A percentile compares a stretch with the other conserved stretches of the same genome.
phyloP scores from a whole-genome alignment of 2,888 invertebrate species.

The Idaea aversata region DNA sequence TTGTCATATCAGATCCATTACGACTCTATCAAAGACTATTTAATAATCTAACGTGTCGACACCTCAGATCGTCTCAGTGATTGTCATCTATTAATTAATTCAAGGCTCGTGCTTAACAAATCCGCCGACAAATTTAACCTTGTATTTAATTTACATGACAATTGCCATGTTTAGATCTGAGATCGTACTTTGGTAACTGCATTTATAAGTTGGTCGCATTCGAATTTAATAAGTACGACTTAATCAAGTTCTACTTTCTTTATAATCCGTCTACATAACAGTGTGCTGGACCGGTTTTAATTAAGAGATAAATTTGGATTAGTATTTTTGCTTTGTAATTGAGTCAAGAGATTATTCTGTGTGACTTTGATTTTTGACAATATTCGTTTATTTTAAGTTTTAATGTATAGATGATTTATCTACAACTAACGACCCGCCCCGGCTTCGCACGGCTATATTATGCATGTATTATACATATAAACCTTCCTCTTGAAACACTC shows the following conservation, averaged over 20 bases:
- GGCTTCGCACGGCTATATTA: no score
- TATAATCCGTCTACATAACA: conserved; percentile 28
- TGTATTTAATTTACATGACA: background rate
- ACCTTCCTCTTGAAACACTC: no score
- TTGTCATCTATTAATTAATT: conserved; percentile 25
- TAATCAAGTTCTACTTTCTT: conserved; percentile 29
- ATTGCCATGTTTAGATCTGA: conserved; percentile 14
- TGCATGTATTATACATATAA: no score
- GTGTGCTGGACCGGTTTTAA: conserved; percentile 27
- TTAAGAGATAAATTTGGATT: conserved; percentile 32
- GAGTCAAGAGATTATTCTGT: conserved; percentile 9
- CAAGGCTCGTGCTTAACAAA: conserved; percentile 23
- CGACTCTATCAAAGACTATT: conserved; percentile 27
- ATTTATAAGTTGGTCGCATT: background rate
- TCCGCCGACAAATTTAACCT: background rate
- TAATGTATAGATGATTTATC: no score
- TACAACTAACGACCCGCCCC: no score
- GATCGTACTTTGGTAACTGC: background rate
- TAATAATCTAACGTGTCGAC: conserved; percentile 32
- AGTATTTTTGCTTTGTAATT: conserved; percentile 21
- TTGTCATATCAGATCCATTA: conserved; percentile 28
- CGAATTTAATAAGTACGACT: conserved; percentile 9
- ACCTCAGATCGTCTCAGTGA: conserved; percentile 27
- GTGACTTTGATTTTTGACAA: background rate
- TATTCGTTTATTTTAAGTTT: background rate